These are phyloP conservation scores for Akabosia matsudoensis DNA, from an alignment of 1,140 invertebrate species.

Conservation along the genomic window DNA sequence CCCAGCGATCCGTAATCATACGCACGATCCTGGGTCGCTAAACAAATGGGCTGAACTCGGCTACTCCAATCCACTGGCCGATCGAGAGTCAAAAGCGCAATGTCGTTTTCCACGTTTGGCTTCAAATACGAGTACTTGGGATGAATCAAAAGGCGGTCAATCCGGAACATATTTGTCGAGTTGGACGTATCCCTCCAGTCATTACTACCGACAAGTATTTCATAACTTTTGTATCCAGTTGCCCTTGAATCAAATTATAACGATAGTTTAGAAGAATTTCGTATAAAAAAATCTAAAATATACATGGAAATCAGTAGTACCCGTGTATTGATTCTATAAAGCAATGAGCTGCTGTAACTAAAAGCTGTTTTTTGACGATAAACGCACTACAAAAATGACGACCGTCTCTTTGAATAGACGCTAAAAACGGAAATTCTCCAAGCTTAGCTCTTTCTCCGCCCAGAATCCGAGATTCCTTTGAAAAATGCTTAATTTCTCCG, in stretches of 20 bases:
- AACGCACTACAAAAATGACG: conserved; percentile 53
- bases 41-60: conserved; percentile 53
- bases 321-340: conserved; percentile 25
- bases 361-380: conserved; percentile 49
- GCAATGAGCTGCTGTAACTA: conserved; percentile 55
- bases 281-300: no score
- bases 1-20: not conserved
- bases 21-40: conserved; percentile 46
- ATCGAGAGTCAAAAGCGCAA: conserved; percentile 53
- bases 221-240: not conserved
- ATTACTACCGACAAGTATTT: not conserved
- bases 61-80: conserved; percentile 50
- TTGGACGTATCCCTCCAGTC: not conserved
- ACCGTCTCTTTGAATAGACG: conserved; percentile 33
- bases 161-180: not conserved
- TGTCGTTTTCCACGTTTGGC: conserved; percentile 52
- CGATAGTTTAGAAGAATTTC: not conserved
- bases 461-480: conserved; percentile 24
- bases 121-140: conserved; percentile 48
- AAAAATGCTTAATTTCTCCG: not conserved
- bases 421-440: conserved; percentile 38
- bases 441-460: conserved; percentile 11
- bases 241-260: not conserved
- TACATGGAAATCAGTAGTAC: not conserved
- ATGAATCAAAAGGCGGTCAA: conserved; percentile 15